Evolutionary conservation across 2,888 invertebrate species (phyloP).

Genomic region (Trichopoda pennipes): DNA sequence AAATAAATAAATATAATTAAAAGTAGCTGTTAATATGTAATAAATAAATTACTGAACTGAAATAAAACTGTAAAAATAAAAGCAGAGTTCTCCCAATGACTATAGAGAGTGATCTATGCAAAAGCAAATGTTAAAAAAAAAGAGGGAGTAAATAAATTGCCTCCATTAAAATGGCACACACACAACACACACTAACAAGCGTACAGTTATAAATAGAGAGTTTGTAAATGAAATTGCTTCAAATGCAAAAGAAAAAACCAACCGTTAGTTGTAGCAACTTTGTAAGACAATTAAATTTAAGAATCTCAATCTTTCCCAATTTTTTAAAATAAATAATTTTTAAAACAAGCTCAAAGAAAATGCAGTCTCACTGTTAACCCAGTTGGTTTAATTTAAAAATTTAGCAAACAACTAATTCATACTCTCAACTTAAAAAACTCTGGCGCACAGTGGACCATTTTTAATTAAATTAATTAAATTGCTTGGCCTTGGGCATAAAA

Average conservation of each 20-base stretch:
- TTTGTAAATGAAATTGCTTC: conserved; percentile 22
- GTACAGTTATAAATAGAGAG: neutral
- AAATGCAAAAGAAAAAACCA: conserved; percentile 12
- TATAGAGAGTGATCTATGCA: conserved; percentile 12
- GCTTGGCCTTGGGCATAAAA: too few species aligned
- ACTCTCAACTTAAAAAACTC: too few species aligned
- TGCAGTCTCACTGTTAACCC: conserved; percentile 6
- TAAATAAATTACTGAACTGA: conserved; percentile 8
- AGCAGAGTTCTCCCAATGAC: neutral
- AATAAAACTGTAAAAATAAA: conserved; percentile 4
- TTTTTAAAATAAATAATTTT: conserved; percentile 45
- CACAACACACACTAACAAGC: neutral
- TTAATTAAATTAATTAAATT: too few species aligned
- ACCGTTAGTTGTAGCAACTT: neutral
- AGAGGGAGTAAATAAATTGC: conserved; percentile 15
- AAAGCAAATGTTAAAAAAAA: neutral
- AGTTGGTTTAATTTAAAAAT: too few species aligned
- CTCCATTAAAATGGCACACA: too few species aligned
- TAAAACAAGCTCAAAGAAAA: neutral
- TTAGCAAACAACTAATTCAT: too few species aligned
- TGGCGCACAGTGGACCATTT: too few species aligned
- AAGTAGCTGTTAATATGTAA: conserved; percentile 29
- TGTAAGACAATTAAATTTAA: neutral
- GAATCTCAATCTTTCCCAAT: neutral
- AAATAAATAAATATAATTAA: too few species aligned